Evolutionary conservation across 2,113 vertebrate species (phyloP).

Genomic region (Hippocampus comes): DNA sequence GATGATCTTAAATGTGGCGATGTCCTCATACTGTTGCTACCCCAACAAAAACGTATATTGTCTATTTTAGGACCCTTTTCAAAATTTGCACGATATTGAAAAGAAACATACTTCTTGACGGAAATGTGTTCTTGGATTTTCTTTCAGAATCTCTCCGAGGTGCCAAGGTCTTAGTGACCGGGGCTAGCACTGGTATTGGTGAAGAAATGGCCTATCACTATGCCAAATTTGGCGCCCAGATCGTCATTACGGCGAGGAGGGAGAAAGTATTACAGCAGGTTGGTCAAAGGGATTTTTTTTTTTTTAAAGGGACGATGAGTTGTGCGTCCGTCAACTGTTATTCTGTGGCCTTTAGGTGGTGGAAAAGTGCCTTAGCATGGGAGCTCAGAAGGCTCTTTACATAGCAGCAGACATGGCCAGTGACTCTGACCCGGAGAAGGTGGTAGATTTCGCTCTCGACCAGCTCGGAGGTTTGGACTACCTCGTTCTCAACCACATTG

Average conservation of each 20-base stretch:
- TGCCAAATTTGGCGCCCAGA: slow-evolving; percentile 76
- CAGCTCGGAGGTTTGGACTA: slow-evolving; percentile 83
- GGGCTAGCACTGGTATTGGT: slow-evolving; percentile 83
- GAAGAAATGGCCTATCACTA: slow-evolving; percentile 85
- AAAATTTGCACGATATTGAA: neutral
- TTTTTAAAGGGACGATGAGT: neutral
- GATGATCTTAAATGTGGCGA: neutral
- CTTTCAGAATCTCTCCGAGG: slow-evolving; percentile 74
- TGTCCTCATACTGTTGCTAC: too few relatives aligned
- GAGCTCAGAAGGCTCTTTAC: slow-evolving; percentile 76
- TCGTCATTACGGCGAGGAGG: slow-evolving; percentile 81
- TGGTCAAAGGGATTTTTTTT: slow-evolving; percentile 26
- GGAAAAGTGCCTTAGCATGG: slow-evolving; percentile 77
- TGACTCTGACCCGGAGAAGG: slow-evolving; percentile 69
- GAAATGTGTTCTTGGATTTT: neutral
- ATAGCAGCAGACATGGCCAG: slow-evolving; percentile 80
- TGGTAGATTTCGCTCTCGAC: slow-evolving; percentile 78
- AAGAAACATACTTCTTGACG: neutral
- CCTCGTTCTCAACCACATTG: slow-evolving; percentile 82
- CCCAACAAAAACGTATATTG: too few relatives aligned
- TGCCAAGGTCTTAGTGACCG: slow-evolving; percentile 77
- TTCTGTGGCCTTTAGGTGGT: slow-evolving; percentile 68
- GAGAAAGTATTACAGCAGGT: slow-evolving; percentile 79
- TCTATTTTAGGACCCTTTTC: neutral
- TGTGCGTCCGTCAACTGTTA: neutral